phyloP scores from a whole-genome alignment of 2,797 vertebrate species.

The Labeo calbasu region DNA sequence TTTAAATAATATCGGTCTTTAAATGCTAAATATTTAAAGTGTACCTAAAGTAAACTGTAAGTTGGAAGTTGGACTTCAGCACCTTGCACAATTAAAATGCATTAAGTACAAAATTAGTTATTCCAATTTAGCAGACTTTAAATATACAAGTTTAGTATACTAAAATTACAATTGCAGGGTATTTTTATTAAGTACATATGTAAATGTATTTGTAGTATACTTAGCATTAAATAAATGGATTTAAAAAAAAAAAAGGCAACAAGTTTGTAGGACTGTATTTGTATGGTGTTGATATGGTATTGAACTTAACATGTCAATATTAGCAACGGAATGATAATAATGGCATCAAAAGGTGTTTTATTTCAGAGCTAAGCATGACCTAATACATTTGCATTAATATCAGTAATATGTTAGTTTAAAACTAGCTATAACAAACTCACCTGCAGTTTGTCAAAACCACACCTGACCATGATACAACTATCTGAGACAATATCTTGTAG shows the following conservation, averaged over 20 bases:
- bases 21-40: too few species aligned
- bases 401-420: not conserved
- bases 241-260: not conserved
- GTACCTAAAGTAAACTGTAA: too few species aligned
- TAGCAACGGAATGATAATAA: not conserved
- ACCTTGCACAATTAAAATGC: too few species aligned
- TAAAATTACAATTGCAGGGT: too few species aligned
- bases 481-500: not conserved
- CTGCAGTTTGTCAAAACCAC: constrained; percentile 3
- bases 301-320: not conserved
- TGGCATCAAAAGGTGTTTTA: not conserved
- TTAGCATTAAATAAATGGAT: not conserved
- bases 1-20: too few species aligned
- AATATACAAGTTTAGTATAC: too few species aligned
- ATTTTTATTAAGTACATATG: too few species aligned
- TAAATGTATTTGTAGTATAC: too few species aligned
- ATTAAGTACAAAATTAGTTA: too few species aligned
- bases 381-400: not conserved
- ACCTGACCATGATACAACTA: not conserved
- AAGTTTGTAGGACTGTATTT: not conserved
- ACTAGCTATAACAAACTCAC: not conserved
- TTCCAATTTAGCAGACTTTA: too few species aligned
- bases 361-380: not conserved
- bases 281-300: not conserved
- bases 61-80: too few species aligned